Evolutionary conservation across 1,140 invertebrate genomes (phyloP).

Genomic region (Drosophila suzukii): DNA sequence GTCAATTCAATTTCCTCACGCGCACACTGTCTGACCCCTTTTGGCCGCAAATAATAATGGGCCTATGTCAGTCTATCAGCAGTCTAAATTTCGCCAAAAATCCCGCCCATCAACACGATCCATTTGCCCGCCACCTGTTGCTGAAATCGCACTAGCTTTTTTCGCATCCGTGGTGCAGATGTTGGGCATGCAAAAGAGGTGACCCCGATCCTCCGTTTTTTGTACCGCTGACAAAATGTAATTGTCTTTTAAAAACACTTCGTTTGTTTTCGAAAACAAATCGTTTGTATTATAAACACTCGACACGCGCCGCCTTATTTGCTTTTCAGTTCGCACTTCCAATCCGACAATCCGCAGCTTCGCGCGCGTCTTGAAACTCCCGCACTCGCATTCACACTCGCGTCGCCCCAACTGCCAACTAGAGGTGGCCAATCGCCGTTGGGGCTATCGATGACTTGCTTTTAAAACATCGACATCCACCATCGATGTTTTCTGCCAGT

Average conservation of each 20-base stretch:
- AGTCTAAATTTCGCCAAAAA: slow-evolving; percentile 40
- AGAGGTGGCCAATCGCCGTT: background rate
- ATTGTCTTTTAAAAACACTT: background rate
- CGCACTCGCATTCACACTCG: slow-evolving; percentile 38
- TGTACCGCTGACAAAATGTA: background rate
- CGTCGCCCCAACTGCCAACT: slow-evolving; percentile 12
- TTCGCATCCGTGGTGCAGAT: slow-evolving; percentile 40
- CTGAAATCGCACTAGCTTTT: slow-evolving; percentile 43
- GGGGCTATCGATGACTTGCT: background rate
- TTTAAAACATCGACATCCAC: background rate
- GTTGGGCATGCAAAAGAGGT: slow-evolving; percentile 58
- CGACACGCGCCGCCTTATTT: slow-evolving; percentile 67
- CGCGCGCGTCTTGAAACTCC: slow-evolving; percentile 36
- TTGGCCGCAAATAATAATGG: slow-evolving; percentile 39
- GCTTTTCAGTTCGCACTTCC: slow-evolving; percentile 35
- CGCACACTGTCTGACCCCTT: slow-evolving; percentile 40
- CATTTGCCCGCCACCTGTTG: slow-evolving; percentile 66
- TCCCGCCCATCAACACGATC: slow-evolving; percentile 29
- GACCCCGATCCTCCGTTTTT: background rate
- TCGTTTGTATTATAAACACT: slow-evolving; percentile 48
- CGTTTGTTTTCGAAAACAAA: slow-evolving; percentile 18
- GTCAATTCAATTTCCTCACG: slow-evolving; percentile 55
- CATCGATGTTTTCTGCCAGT: background rate
- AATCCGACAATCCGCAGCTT: slow-evolving; percentile 29
- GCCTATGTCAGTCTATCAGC: slow-evolving; percentile 53